These are phyloP conservation scores for Ochropleura leucogaster DNA, from an alignment of 2,888 invertebrate genomes.

Conservation along the genomic window DNA sequence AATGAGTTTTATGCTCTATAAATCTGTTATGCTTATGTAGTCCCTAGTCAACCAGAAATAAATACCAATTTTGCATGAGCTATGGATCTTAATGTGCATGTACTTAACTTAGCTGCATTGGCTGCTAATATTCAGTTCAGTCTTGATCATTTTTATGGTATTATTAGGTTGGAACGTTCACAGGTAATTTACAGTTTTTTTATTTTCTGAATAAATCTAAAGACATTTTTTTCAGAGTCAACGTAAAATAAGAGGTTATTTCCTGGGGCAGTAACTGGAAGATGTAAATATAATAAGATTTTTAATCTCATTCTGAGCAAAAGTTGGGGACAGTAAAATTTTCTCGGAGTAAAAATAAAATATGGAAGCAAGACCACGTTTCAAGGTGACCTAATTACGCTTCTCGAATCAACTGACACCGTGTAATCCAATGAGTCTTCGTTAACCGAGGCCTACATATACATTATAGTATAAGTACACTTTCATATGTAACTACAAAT, in stretches of 20 bases:
- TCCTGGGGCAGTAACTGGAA: conserved; percentile 31
- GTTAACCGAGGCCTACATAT: conserved; percentile 60
- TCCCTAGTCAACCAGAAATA: conserved; percentile 31
- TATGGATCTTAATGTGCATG: conserved; percentile 37
- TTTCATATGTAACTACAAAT: conserved; percentile 21
- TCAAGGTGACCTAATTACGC: conserved; percentile 70
- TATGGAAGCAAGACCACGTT: conserved; percentile 59
- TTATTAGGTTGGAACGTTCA: conserved; percentile 2
- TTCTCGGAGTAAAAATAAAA: conserved; percentile 58
- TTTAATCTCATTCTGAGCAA: conserved; percentile 51
- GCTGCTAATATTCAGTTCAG: conserved; percentile 25
- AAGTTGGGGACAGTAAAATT: conserved; percentile 41
- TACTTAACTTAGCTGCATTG: conserved; percentile 43
- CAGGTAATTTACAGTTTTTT: conserved; percentile 17
- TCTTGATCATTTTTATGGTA: conserved; percentile 12
- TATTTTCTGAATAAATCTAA: neutral
- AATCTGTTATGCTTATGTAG: conserved; percentile 48
- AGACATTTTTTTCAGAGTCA: conserved; percentile 9
- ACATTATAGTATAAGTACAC: conserved; percentile 1
- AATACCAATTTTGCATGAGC: conserved; percentile 53
- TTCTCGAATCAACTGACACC: conserved; percentile 67
- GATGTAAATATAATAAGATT: conserved; percentile 48
- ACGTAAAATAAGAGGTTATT: conserved; percentile 24
- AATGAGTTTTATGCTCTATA: conserved; percentile 57
- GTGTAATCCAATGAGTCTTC: conserved; percentile 67